These are phyloP conservation scores for Hirudinaria manillensis DNA, from an alignment of 2,888 invertebrate genomes.

Conservation along the genomic window DNA sequence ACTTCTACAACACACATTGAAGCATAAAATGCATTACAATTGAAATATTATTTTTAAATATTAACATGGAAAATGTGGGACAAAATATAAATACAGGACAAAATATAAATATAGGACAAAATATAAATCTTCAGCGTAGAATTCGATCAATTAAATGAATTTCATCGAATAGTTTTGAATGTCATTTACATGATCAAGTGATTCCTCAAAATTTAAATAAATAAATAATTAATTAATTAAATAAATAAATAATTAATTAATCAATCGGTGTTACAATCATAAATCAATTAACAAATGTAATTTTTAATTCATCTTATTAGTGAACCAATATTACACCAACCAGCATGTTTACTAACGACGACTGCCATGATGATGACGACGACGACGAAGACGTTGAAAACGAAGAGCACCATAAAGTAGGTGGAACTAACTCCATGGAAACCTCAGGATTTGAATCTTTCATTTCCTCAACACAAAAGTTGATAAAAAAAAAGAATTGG, in stretches of 20 bases:
- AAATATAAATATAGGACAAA: not conserved
- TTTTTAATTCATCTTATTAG: not conserved
- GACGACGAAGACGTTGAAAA: not conserved
- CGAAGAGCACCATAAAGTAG: not conserved
- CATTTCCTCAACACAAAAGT: no score
- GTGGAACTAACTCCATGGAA: not conserved
- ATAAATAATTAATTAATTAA: not conserved
- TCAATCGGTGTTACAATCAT: not conserved
- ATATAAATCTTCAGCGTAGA: not conserved
- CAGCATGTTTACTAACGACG: not conserved
- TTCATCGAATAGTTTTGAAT: no score
- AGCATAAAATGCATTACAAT: no score
- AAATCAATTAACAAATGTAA: not conserved
- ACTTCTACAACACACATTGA: no score
- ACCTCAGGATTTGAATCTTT: no score
- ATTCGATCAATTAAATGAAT: not conserved
- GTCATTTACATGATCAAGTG: no score
- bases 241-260: not conserved
- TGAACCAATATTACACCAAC: not conserved
- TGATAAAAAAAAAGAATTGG: no score
- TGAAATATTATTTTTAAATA: no score
- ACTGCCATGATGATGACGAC: not conserved
- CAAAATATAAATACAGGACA: not conserved
- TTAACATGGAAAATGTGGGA: no score
- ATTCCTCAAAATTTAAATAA: not conserved